Percentiles rank a stretch among this genome's conserved stretches.
These are phyloP conservation scores for Nasonia longicornis DNA, from an alignment of 1,140 invertebrate genomes.

Conservation along the genomic window DNA sequence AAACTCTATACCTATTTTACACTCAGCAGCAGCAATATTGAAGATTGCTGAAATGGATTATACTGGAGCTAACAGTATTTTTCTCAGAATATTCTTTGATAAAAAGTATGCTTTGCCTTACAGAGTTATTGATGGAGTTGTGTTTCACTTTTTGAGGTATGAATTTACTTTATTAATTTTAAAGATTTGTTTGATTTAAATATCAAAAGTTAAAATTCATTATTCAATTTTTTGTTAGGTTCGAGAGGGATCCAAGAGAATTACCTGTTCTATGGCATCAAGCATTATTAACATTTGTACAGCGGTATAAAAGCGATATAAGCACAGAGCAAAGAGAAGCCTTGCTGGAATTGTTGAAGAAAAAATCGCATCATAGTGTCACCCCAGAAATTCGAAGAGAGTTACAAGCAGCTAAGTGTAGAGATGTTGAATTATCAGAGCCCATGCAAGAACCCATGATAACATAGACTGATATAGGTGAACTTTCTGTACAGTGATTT, in stretches of 20 bases:
- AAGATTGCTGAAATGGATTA: slow-evolving; percentile 99
- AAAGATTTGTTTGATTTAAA: slow-evolving; percentile 30
- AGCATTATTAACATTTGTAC: slow-evolving; percentile 91
- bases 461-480: slow-evolving; percentile 40
- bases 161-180: slow-evolving; percentile 29
- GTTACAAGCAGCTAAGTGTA: slow-evolving; percentile 83
- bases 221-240: slow-evolving; percentile 72
- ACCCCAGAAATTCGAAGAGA: slow-evolving; percentile 89
- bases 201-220: background rate
- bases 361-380: slow-evolving; percentile 85
- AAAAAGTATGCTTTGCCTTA: slow-evolving; percentile 99
- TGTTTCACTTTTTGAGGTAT: slow-evolving; percentile 93
- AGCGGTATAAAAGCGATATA: slow-evolving; percentile 95
- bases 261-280: slow-evolving; percentile 98
- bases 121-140: slow-evolving; percentile 94
- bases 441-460: slow-evolving; percentile 52
- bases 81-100: slow-evolving; percentile 93
- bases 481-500: slow-evolving; percentile 37
- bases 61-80: slow-evolving; percentile 96
- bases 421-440: slow-evolving; percentile 76
- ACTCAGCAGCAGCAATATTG: slow-evolving; percentile 93
- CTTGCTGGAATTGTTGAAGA: slow-evolving; percentile 81
- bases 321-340: slow-evolving; percentile 92
- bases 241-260: slow-evolving; percentile 83
- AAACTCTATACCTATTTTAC: slow-evolving; percentile 95